A percentile compares a stretch with the other conserved stretches of the same genome.
These are phyloP conservation scores for Elaphurus davidianus DNA, from an alignment of 2,113 vertebrate genomes.

Conservation along the genomic window DNA sequence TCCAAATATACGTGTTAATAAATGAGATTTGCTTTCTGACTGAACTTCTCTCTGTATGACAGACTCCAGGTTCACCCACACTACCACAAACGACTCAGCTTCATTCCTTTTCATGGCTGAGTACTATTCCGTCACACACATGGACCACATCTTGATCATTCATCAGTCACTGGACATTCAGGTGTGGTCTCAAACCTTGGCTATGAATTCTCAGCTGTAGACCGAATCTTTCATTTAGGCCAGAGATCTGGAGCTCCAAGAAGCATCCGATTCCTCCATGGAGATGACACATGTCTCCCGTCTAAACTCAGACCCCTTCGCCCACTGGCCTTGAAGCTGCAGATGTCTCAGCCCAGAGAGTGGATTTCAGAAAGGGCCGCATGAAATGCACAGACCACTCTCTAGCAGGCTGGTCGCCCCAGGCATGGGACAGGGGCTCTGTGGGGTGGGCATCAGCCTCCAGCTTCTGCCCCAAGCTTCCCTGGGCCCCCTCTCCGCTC, in stretches of 20 bases:
- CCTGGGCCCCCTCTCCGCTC: not conserved
- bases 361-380: not conserved
- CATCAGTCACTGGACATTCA: not conserved
- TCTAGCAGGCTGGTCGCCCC: not conserved
- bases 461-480: not conserved
- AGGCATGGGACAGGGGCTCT: fast-evolving
- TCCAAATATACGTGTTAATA: not conserved
- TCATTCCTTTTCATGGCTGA: not conserved
- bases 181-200: not conserved
- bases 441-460: fast-evolving
- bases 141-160: not conserved
- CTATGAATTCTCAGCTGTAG: not conserved
- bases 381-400: not conserved
- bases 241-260: not conserved
- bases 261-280: not conserved
- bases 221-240: not conserved
- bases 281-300: not conserved
- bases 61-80: not conserved
- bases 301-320: not conserved
- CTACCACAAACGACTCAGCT: not conserved
- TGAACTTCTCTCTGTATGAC: not conserved
- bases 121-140: not conserved
- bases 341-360: not conserved
- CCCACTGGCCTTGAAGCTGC: not conserved
- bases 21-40: not conserved